These are phyloP conservation scores for Hylaea fasciaria DNA, from an alignment of 2,888 invertebrate species.

Conservation along the genomic window DNA sequence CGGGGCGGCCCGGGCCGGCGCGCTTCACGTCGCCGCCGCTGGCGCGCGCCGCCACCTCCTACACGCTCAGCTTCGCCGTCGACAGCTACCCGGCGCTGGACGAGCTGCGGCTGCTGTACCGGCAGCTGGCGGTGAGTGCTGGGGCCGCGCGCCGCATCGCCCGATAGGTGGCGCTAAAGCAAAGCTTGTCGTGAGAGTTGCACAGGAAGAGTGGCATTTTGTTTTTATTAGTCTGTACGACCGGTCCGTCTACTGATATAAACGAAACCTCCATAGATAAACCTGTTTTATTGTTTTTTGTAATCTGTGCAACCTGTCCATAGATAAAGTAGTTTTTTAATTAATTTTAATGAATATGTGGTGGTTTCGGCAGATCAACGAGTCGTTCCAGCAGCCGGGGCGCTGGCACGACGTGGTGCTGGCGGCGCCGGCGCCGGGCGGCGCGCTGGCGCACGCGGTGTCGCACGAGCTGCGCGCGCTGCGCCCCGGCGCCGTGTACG, in stretches of 20 bases:
- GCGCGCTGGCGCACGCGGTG: conserved; percentile 80
- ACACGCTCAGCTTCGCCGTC: conserved; percentile 88
- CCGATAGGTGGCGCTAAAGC: no score
- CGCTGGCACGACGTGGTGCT: conserved; percentile 88
- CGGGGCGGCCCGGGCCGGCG: conserved; percentile 89
- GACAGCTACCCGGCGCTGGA: conserved; percentile 90
- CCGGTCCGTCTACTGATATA: no score
- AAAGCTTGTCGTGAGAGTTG: no score
- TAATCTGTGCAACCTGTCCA: no score
- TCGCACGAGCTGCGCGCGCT: conserved; percentile 87
- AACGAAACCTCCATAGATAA: no score
- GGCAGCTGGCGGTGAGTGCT: conserved; percentile 87
- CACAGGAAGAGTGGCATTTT: no score
- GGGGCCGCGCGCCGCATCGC: no score
- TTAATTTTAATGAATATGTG: no score
- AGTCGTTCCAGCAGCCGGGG: conserved; percentile 88
- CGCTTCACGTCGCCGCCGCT: conserved; percentile 87
- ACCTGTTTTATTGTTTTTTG: no score
- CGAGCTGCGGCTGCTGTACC: conserved; percentile 88
- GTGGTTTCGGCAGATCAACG: conserved; percentile 88
- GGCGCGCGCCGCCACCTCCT: conserved; percentile 85
- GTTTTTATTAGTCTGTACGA: no score
- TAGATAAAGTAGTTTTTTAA: no score
- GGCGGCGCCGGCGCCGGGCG: conserved; percentile 73
- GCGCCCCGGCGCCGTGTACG: conserved; percentile 88